phyloP scores from a whole-genome alignment of 1,140 invertebrate species.

The Nasonia giraulti region DNA sequence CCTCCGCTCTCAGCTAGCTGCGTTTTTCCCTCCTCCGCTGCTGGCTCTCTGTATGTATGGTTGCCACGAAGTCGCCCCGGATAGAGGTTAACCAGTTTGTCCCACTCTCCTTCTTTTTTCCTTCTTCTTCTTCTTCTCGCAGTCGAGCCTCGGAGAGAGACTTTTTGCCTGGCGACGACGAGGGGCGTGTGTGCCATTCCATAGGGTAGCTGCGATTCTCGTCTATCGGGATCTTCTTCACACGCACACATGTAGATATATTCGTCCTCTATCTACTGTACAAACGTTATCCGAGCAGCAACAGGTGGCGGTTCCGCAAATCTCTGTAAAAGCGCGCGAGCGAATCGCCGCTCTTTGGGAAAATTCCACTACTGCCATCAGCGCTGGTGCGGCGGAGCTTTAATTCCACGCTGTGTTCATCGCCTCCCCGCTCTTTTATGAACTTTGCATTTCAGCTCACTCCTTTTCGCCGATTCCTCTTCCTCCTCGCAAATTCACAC shows the following conservation, averaged over 20 bases:
- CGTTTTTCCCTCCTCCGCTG: conserved; percentile 47
- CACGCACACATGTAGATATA: too few relatives aligned
- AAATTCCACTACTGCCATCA: not conserved
- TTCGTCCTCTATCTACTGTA: too few relatives aligned
- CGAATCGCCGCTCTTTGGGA: not conserved
- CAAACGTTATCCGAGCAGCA: not conserved
- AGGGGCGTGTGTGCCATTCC: too few relatives aligned
- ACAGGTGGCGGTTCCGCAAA: not conserved
- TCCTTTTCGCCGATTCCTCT: not conserved
- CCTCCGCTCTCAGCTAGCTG: conserved; percentile 44
- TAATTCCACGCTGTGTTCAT: not conserved
- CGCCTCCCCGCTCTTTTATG: not conserved
- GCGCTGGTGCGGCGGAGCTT: not conserved
- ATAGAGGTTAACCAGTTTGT: conserved; percentile 74
- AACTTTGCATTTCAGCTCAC: not conserved
- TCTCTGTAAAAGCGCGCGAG: not conserved
- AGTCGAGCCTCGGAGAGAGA: too few relatives aligned
- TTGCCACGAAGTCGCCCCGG: conserved; percentile 54
- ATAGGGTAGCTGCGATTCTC: not conserved
- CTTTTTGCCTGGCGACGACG: too few relatives aligned
- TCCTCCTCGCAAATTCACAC: not conserved
- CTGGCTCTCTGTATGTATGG: conserved; percentile 49
- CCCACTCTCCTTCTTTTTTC: conserved; percentile 63
- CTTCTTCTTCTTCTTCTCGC: not conserved
- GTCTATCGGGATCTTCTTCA: not conserved